Conservation (phyloP, 1,140 invertebrate species). For the Drosophila funebris region DNA sequence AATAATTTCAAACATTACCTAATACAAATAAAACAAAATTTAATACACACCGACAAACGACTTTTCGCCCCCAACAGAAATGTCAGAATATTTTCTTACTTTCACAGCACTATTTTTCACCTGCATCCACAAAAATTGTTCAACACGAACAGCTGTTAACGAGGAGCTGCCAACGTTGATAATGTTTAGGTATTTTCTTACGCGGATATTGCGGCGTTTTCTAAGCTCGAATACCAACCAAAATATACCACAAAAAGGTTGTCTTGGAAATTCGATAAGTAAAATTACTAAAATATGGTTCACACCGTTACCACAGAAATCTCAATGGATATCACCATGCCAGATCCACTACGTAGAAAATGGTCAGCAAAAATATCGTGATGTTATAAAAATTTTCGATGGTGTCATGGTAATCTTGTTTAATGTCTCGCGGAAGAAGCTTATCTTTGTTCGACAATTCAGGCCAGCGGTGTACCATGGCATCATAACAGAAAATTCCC, state of each 20-base stretch:
- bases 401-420: conserved; percentile 93
- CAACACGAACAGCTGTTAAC: background rate
- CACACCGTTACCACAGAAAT: conserved; percentile 86
- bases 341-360: conserved; percentile 88
- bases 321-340: conserved; percentile 88
- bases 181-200: conserved; percentile 4
- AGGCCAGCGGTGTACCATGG: conserved; percentile 91
- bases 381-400: conserved; percentile 87
- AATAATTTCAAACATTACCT: conserved; percentile 34
- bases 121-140: background rate
- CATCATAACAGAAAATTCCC: conserved; percentile 73
- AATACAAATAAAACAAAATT: conserved; percentile 17
- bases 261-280: conserved; percentile 74
- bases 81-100: conserved; percentile 29
- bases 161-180: conserved; percentile 1
- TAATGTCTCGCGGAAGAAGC: conserved; percentile 89
- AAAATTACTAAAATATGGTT: conserved; percentile 85
- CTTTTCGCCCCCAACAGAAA: conserved; percentile 49
- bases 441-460: conserved; percentile 96
- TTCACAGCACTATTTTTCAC: conserved; percentile 31
- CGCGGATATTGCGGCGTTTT: background rate
- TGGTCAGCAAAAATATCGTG: conserved; percentile 86
- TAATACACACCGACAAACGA: conserved; percentile 56
- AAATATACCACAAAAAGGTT: background rate
- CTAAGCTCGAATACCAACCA: background rate